Evolutionary conservation across 2,888 invertebrate species (phyloP).

Genomic region (Seira ritae): DNA sequence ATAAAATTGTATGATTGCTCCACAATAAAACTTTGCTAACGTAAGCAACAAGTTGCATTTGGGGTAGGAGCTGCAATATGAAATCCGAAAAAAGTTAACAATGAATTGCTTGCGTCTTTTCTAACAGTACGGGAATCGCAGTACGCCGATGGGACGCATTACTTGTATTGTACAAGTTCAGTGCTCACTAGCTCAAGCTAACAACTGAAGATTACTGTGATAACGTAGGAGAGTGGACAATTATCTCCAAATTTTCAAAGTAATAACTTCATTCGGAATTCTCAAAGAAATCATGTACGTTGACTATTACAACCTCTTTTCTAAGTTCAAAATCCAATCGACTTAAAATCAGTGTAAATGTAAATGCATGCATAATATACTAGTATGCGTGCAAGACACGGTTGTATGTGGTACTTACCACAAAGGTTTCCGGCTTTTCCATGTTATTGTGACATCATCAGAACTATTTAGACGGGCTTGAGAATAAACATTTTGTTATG

Average conservation of each 20-base stretch:
- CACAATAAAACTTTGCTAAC: background rate
- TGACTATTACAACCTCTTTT: too few species aligned
- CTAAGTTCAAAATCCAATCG: background rate
- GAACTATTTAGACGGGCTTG: background rate
- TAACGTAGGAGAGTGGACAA: background rate
- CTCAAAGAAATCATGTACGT: too few species aligned
- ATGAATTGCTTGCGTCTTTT: background rate
- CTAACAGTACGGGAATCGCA: background rate
- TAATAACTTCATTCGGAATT: background rate
- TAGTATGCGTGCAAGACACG: background rate
- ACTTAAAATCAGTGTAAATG: too few species aligned
- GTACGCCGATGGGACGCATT: background rate
- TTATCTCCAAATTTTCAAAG: background rate
- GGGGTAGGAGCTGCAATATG: background rate
- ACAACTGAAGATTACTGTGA: background rate
- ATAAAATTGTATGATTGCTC: too few species aligned
- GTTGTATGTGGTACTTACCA: conserved; percentile 3
- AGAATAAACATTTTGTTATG: background rate
- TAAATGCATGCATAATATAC: too few species aligned
- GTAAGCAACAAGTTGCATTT: background rate
- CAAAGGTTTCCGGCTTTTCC: conserved; percentile 60
- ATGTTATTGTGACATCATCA: conserved; percentile 32
- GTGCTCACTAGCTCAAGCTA: too few species aligned
- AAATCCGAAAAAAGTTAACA: background rate
- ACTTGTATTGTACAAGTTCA: too few species aligned